These are phyloP conservation scores for Amazona guildingii DNA, from an alignment of 2,113 vertebrate species.

Conservation along the genomic window DNA sequence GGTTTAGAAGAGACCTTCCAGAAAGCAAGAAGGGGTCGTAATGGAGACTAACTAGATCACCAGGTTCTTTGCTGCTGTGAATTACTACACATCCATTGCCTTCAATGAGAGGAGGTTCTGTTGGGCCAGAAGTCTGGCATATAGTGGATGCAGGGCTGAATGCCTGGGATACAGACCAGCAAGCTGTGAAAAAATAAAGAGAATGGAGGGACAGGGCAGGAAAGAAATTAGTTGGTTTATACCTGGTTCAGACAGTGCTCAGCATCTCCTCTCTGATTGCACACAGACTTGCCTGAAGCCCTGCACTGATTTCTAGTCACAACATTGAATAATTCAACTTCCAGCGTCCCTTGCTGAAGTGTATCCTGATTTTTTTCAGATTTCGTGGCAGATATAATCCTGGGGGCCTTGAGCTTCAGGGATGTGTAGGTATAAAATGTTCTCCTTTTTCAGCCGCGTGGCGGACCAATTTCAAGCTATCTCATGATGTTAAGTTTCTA, in stretches of 20 bases:
- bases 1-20: neutral
- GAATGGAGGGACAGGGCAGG: fast-evolving
- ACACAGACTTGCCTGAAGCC: neutral
- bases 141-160: no score
- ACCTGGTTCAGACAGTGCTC: neutral
- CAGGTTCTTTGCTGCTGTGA: no score
- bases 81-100: neutral
- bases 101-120: fast-evolving
- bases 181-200: neutral
- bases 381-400: neutral
- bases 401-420: neutral
- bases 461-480: no score
- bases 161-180: neutral
- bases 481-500: neutral
- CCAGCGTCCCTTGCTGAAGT: fast-evolving
- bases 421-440: neutral
- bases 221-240: fast-evolving
- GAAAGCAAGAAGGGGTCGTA: neutral
- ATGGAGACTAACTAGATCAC: neutral
- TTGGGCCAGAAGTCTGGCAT: neutral
- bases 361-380: neutral
- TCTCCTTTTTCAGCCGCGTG: neutral
- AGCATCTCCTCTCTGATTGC: neutral
- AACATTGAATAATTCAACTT: neutral
- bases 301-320: neutral